Evolutionary conservation across 2,888 invertebrate species (phyloP).

Genomic region (Dolichopus griseipennis): DNA sequence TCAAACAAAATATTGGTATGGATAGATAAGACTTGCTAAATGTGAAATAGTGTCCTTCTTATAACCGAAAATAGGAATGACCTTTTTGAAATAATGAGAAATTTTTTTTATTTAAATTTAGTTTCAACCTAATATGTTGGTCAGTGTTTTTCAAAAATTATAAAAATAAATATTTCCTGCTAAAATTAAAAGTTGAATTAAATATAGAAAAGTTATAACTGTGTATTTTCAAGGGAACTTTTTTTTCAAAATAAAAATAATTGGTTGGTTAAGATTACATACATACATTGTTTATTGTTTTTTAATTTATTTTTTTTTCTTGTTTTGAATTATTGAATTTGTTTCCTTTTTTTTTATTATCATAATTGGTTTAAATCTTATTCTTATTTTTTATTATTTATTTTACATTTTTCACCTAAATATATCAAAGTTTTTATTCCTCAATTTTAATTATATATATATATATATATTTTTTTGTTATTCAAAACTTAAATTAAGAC

Average conservation of each 20-base stretch:
- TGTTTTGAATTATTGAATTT: neutral
- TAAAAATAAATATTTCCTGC: too few relatives aligned
- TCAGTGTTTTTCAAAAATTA: too few relatives aligned
- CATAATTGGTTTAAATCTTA: neutral
- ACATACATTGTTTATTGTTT: slow-evolving; percentile 1
- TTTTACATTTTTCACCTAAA: slow-evolving; percentile 5
- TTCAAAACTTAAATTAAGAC: neutral
- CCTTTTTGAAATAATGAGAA: too few relatives aligned
- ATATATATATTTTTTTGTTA: neutral
- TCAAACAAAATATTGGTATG: too few relatives aligned
- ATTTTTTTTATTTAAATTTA: too few relatives aligned
- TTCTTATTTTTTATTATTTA: neutral
- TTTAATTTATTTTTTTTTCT: neutral
- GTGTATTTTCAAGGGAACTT: too few relatives aligned
- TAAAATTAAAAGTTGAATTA: too few relatives aligned
- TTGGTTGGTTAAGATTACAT: neutral
- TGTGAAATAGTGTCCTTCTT: too few relatives aligned
- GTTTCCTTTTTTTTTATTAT: neutral
- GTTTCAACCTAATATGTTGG: too few relatives aligned
- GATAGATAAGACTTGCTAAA: too few relatives aligned
- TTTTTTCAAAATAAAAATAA: neutral
- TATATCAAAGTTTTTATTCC: neutral
- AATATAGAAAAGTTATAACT: too few relatives aligned
- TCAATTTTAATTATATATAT: neutral
- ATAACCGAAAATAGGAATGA: too few relatives aligned